These are phyloP conservation scores for Hormaphis cornu DNA, from an alignment of 1,140 invertebrate genomes.

Conservation along the genomic window DNA sequence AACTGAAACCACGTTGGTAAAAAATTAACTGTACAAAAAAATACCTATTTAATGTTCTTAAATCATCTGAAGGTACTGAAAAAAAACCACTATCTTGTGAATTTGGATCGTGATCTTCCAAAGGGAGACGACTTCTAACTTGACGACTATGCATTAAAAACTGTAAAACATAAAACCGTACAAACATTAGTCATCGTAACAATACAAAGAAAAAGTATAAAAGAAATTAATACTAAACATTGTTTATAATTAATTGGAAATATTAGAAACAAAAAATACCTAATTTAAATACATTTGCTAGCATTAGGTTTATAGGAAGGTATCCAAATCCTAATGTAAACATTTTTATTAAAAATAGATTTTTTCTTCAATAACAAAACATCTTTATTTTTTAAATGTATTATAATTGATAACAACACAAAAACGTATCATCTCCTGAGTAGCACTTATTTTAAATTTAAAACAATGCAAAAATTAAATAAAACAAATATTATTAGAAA, in stretches of 20 bases:
- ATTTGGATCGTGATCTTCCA: conserved; percentile 45
- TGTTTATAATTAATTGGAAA: not conserved
- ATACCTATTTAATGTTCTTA: conserved; percentile 28
- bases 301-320: too few relatives aligned
- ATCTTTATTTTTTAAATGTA: too few relatives aligned
- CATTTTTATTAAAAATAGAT: too few relatives aligned
- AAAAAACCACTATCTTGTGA: conserved; percentile 53
- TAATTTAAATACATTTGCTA: not conserved
- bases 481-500: too few relatives aligned
- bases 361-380: too few relatives aligned
- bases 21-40: not conserved
- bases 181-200: not conserved
- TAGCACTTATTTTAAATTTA: too few relatives aligned
- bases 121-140: conserved; percentile 27
- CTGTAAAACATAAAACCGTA: not conserved
- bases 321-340: too few relatives aligned
- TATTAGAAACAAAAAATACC: not conserved
- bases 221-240: not conserved
- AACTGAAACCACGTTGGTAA: not conserved
- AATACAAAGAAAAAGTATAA: too few relatives aligned
- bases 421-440: too few relatives aligned
- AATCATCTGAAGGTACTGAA: conserved; percentile 36
- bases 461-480: too few relatives aligned
- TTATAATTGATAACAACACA: too few relatives aligned
- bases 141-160: conserved; percentile 3